Evolutionary conservation across 2,113 vertebrate genomes (phyloP).

Genomic region (Eira barbara): DNA sequence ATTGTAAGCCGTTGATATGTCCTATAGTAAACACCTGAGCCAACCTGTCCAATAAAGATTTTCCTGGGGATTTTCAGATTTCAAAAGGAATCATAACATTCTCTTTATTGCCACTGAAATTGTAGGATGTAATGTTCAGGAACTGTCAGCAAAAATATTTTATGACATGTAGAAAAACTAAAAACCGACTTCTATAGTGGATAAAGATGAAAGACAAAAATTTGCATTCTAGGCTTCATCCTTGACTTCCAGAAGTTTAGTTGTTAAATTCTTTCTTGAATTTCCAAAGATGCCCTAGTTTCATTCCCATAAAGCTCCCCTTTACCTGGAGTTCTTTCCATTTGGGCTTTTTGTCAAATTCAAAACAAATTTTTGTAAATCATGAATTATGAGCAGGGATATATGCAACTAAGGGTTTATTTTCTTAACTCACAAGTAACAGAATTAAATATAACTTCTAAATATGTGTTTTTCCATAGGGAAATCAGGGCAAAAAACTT

Average conservation of each 20-base stretch:
- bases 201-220: neutral
- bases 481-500: neutral
- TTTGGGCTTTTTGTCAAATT: neutral
- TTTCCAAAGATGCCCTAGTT: neutral
- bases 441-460: neutral
- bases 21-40: neutral
- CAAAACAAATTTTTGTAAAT: neutral
- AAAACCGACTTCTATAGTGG: neutral
- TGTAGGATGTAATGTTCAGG: neutral
- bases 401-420: neutral
- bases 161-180: neutral
- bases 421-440: neutral
- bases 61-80: neutral
- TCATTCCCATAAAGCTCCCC: neutral
- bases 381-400: neutral
- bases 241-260: neutral
- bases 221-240: neutral
- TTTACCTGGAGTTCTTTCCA: neutral
- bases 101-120: neutral
- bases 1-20: neutral
- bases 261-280: neutral
- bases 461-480: neutral
- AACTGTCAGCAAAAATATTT: neutral
- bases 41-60: neutral
- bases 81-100: neutral